Evolutionary conservation across 2,113 vertebrate species (phyloP).

Genomic region (Cebus imitator): DNA sequence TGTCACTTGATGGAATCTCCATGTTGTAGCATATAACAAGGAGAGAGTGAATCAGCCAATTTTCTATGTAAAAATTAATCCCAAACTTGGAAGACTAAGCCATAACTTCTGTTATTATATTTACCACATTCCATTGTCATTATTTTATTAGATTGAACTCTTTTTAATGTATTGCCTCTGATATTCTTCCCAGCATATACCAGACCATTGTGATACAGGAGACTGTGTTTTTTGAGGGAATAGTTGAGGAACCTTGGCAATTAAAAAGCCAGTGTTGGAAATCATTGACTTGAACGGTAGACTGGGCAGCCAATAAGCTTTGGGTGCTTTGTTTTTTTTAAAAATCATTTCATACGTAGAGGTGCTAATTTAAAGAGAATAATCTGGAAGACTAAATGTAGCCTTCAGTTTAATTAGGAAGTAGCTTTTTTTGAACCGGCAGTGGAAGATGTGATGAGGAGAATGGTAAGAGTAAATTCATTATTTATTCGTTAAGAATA

Average conservation of each 20-base stretch:
- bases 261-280: background rate
- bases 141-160: background rate
- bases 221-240: background rate
- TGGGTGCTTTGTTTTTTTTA: background rate
- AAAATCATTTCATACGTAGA: slow-evolving; percentile 36
- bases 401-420: slow-evolving; percentile 1
- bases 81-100: background rate
- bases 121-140: background rate
- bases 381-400: slow-evolving; percentile 14
- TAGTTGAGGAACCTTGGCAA: background rate
- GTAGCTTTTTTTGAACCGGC: slow-evolving; percentile 8
- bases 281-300: background rate
- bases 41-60: background rate
- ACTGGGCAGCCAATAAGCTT: background rate
- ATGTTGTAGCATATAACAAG: background rate
- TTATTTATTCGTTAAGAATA: too few relatives aligned
- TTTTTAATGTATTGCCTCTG: background rate
- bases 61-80: background rate
- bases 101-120: background rate
- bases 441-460: background rate
- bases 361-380: slow-evolving; percentile 9
- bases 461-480: background rate
- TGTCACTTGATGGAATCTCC: background rate
- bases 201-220: background rate
- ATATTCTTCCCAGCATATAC: background rate